phyloP scores from a whole-genome alignment of 2,113 vertebrate genomes.

The Syngnathus floridae region DNA sequence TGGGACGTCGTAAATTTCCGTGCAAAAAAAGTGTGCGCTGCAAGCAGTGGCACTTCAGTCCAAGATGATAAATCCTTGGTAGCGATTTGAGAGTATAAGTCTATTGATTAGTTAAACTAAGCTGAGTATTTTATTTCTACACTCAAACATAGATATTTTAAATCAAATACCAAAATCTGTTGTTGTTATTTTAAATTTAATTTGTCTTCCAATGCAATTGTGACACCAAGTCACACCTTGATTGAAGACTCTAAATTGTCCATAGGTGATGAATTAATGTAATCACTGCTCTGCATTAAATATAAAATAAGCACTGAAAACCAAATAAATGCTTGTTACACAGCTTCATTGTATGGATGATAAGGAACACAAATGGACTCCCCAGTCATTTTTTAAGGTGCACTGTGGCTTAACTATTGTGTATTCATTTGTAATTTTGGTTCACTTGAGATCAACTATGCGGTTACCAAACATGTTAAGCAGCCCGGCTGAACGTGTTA shows the following conservation, averaged over 20 bases:
- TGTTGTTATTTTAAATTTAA: neutral
- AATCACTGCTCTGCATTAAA: neutral
- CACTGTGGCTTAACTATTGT: too few relatives aligned
- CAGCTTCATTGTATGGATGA: too few relatives aligned
- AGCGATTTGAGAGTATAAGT: neutral
- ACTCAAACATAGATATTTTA: too few relatives aligned
- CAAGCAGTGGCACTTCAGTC: conserved; percentile 3
- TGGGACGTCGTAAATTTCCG: conserved; percentile 30
- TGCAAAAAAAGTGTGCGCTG: neutral
- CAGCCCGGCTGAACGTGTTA: neutral
- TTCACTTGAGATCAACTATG: neutral
- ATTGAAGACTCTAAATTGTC: neutral
- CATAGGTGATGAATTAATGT: neutral
- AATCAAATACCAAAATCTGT: neutral
- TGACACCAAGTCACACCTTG: neutral
- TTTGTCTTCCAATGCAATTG: too few relatives aligned
- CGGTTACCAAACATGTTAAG: neutral
- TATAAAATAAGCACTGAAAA: too few relatives aligned
- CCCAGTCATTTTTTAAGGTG: too few relatives aligned
- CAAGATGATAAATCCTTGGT: neutral
- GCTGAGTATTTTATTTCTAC: neutral
- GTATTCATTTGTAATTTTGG: neutral
- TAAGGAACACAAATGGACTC: too few relatives aligned
- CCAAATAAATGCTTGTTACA: too few relatives aligned
- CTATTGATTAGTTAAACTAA: neutral